Evolutionary conservation across 2,888 invertebrate genomes (phyloP), one percentile per base, ranked within the genome.

Genomic region (Drosophila histrio): DNA sequence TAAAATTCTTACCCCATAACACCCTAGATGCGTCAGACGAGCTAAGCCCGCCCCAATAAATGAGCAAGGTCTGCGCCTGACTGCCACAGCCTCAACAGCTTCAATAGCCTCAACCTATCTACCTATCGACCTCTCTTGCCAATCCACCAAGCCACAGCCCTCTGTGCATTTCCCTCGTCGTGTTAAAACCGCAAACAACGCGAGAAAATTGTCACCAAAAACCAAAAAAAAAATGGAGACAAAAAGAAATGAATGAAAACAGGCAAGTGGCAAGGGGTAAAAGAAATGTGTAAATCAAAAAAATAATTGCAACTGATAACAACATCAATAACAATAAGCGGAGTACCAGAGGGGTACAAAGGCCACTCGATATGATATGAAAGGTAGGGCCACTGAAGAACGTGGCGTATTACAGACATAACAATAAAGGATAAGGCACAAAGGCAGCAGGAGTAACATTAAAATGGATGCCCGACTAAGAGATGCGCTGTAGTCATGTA

Each of bases 311-410:
- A 71, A 70, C 84, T 88, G 90, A 89, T 90, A 83, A 83, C 79
- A 90, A 82, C 89, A 86, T 88, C 88, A 87, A 83, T 88, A 89
- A 88, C 88, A 87, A 88, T 90, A 80, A 85, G 77, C 79, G 66
- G 43, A 34, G 60, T 64, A 68, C 1, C 8, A 36, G 21, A 52
- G 38, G 43, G 43, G 52, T 17, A 26, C 26, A 13, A n/a, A 68
- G 50, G 8, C 26, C 52, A 19, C 19, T 32, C 68, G 57, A 58
- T 43, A 50, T 52, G 36, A 44, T 19, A 39, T 43, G 46, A 71
- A 70, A 71, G 71, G 64, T 70, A 32, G 49, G 53, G 38, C 46
- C 39, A 34, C 21, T 52, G 58, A 50, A 46, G 38, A 71, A 52
- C 57, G 78, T 59, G 19, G 50, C 59, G 77, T 71, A 76, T 76